Percentiles rank a stretch among this genome's conserved stretches.
Evolutionary conservation across 2,797 vertebrate species (phyloP).

Genomic region (Manis pentadactyla): DNA sequence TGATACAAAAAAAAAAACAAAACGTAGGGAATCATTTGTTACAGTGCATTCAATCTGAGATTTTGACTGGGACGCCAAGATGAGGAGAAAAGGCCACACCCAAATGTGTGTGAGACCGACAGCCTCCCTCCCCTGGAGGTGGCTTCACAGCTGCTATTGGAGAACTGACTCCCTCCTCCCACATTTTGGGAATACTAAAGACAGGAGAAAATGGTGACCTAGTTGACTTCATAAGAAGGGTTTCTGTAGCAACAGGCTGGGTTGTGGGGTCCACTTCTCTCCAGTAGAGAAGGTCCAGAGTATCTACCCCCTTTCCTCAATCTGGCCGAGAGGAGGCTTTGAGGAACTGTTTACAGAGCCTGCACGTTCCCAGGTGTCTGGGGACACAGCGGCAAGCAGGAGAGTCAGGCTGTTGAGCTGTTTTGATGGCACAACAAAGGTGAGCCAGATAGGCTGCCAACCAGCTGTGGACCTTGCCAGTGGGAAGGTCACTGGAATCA

Average conservation of each 20-base stretch:
- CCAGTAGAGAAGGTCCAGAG: background rate
- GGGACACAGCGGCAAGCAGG: background rate
- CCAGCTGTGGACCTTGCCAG: background rate
- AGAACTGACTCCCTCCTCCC: background rate
- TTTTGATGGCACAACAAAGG: background rate
- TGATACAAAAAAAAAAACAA: too few relatives aligned
- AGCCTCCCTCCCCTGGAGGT: background rate
- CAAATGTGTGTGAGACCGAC: background rate
- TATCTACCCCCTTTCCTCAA: background rate
- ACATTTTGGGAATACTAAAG: background rate
- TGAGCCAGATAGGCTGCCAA: background rate
- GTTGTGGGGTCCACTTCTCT: background rate
- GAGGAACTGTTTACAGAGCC: background rate
- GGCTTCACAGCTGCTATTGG: background rate
- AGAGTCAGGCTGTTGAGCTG: background rate
- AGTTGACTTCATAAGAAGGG: background rate
- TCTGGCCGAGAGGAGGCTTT: background rate
- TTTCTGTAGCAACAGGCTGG: background rate
- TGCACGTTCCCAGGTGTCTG: background rate
- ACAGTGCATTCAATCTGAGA: background rate
- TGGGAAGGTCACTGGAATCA: background rate
- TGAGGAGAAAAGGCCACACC: background rate
- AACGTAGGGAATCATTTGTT: too few relatives aligned
- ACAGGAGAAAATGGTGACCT: background rate
- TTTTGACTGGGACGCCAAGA: background rate